Evolutionary conservation across 2,797 vertebrate species (phyloP), one percentile per base, ranked within the genome.

Genomic region (Paedocypris micromegethes): DNA sequence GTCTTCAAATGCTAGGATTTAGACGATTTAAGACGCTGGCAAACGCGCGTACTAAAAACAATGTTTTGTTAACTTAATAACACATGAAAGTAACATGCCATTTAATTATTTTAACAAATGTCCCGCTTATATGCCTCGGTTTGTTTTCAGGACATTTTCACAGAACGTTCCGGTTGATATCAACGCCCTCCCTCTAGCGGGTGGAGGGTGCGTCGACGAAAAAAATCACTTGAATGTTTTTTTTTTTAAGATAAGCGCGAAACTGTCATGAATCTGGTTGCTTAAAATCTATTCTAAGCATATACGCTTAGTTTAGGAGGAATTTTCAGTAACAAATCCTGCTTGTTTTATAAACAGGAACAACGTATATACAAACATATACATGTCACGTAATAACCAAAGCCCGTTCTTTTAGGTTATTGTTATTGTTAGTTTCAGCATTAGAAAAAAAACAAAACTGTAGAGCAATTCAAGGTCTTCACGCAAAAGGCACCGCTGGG

Each of bases 401-500:
- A 23, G 23, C 1, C 23, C 23, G 23, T 23, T 23, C 23, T 23
- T 23, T 23, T 23, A 23, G 23, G 23, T 23, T 23, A 23, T 23
- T 23, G 23, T 23, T 23, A 23, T 23, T 23, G 23, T 23, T 23
- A 23, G 23, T 23, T 23, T 23, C 23, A 23, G 23, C 23, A 23
- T 23, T 23, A 23, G 23, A 23, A 23, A 1, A 23, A 23, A 23
- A 23, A 23, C 23, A 23, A 23, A 23, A 23, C 23, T 23, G 23
- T 23, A 23, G 23, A 23, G 23, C 23, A 23, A 23, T 23, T 23
- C 23, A 23, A 23, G 23, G 23, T 23, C 23, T 23, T 23, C 23
- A 1, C 0, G 6, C 3, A 79, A 79, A 79, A 79, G 77, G 77
- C 77, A 76, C 77, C 77, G 77, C 77, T 78, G 77, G 77, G 77